Evolutionary conservation across 2,888 invertebrate species (phyloP), one percentile per base, ranked within the genome.

Genomic region (Chymomyza procnemis): DNA sequence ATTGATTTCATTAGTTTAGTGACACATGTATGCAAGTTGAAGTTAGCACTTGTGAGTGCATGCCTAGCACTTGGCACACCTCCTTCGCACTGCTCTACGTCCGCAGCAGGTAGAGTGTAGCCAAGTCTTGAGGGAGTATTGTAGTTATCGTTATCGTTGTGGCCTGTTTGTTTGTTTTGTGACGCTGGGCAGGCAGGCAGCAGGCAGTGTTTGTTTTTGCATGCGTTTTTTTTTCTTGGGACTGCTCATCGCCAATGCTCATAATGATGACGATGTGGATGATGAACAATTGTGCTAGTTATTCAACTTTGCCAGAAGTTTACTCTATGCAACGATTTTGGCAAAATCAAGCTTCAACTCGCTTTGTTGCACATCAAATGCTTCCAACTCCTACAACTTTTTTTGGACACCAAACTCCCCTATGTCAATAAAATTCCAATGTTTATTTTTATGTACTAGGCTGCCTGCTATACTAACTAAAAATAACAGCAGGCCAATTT

Each of bases 1-100:
- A 83, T 87, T 83, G 83, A 83, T 83, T 83, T 83, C 88, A 83
- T 83, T 83, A 85, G 83, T 87, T 87, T 83, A 78, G 87, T 80
- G 86, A 83, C 87, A 83, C 83, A 83, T 72, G 73, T 61, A 52
- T 52, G 60, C 41, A 47, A 9, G 50, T 55, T 66, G 67, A 64
- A 80, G 80, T 74, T 70, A 64, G 79, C 87, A 84, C 81, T 87
- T 81, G 74, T 76, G 87, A 85, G 85, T 87, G 82, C 79, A 68
- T 68, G 71, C 61, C 57, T 16, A 18, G 58, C 68, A 68, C 67
- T 67, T 71, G 67, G 55, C 77, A 67, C 67, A 26, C 46, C 46
- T 55, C 9, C 14, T 22, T 18, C 26, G 26, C 26, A 26, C 41
- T 47, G n/a, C 48, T 55, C 21, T 65, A 50, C 26, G 62, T 50